Evolutionary conservation across 2,797 vertebrate species (phyloP), one percentile per base, ranked within the genome.

Genomic region (Leptodactylus fallax): DNA sequence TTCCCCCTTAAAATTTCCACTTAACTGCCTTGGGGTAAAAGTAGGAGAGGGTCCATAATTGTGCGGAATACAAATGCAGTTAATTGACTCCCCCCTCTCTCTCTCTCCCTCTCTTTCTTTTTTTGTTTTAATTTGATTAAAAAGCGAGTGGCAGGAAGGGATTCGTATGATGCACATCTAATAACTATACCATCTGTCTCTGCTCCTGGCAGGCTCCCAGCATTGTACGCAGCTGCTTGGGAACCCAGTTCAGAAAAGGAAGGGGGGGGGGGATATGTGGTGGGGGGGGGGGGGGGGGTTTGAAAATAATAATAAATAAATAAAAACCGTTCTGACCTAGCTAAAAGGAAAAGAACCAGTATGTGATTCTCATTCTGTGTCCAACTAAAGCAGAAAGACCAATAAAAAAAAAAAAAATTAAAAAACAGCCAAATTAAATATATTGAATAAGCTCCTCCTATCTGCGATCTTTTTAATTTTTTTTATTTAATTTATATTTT

Each of bases 181-280:
- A 98, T 98, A 97, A 98, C 97, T 97, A 95, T 95, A 96, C 97
- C 97, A 98, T 98, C 97, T 98, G 97, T 97, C 97, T 97, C 95
- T 94, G 94, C 96, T 94, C 94, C 96, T 98, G 97, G 97, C 97
- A 95, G 93, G 94, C 96, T 96, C 96, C 97, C 97, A 98, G 97
- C 97, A 97, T 97, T 97, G 96, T 97, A 95, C 96, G 94, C 94
- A 95, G 94, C 95, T 95, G 95, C 95, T 94, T 94, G 94, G 92
- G 93, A 94, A 94, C 93, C 94, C 94, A 93, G 94, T 94, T 93
- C 93, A 94, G 94, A 94, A 94, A 93, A 93, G 94, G 92, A 93
- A 93, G 91, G 92, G 91, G 92, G 90, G 91, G 88, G 90, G 89
- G 51, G 49, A 76, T 76, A 76, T 76, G 71, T 23, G 92, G 92